phyloP scores from a whole-genome alignment of 1,140 invertebrate species.

The Ceratoteleas bidentatus region DNA sequence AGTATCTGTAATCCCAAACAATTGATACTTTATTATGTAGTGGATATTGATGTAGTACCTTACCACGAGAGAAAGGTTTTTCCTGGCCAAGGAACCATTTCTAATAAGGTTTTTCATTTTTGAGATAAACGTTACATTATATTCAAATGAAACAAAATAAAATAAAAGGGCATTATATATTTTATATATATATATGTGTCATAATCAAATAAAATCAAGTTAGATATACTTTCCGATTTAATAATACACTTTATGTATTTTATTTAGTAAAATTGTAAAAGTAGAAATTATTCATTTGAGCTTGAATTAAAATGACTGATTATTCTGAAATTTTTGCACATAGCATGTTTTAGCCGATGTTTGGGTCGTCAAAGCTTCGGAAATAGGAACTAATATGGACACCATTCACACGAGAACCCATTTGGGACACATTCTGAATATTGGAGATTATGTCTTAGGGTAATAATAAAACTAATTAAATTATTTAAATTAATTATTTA shows the following conservation, averaged over 20 bases:
- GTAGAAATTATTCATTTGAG: no score
- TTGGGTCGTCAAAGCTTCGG: conserved; percentile 94
- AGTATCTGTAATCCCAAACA: conserved; percentile 95
- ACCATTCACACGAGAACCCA: conserved; percentile 94
- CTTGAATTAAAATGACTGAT: not conserved
- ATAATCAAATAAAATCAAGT: no score
- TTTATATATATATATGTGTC: no score
- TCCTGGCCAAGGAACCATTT: conserved; percentile 93
- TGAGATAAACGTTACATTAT: not conserved
- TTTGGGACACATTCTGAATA: conserved; percentile 95
- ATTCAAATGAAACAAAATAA: not conserved
- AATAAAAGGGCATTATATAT: not conserved
- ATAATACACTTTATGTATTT: no score
- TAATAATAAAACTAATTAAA: conserved; percentile 73
- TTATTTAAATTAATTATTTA: no score
- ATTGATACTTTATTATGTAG: conserved; percentile 95
- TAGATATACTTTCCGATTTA: no score
- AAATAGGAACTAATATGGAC: conserved; percentile 92
- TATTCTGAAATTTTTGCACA: conserved; percentile 7
- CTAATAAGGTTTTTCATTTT: conserved; percentile 83
- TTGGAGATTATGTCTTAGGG: conserved; percentile 96
- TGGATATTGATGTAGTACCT: conserved; percentile 94
- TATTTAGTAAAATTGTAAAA: no score
- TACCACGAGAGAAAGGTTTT: conserved; percentile 89
- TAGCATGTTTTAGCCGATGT: conserved; percentile 95